These are phyloP conservation scores for Drosophila willistoni DNA, from an alignment of 1,140 invertebrate species.

Conservation along the genomic window DNA sequence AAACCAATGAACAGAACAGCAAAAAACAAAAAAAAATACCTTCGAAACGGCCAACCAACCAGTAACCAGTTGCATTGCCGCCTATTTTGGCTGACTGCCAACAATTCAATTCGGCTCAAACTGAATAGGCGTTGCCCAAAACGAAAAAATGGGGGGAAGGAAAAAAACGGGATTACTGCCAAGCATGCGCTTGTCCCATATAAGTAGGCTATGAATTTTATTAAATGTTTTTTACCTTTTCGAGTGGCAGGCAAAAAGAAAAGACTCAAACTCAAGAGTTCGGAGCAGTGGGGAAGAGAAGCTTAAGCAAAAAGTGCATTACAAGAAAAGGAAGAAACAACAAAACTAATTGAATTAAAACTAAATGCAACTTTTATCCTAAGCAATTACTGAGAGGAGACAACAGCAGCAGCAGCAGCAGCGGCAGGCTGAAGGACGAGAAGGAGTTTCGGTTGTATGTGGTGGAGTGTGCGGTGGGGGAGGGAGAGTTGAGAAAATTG, in stretches of 20 bases:
- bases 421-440: background rate
- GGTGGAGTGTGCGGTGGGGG: background rate
- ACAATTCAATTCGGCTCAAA: conserved; percentile 32
- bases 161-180: conserved; percentile 15
- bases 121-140: conserved; percentile 46
- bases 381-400: conserved; percentile 64
- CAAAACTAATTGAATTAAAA: conserved; percentile 78
- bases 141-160: background rate
- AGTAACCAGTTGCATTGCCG: conserved; percentile 56
- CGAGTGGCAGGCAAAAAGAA: background rate
- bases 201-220: conserved; percentile 58
- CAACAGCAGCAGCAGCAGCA: background rate
- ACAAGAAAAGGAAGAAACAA: conserved; percentile 35
- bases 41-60: conserved; percentile 1
- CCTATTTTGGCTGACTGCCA: conserved; percentile 57
- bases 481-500: background rate
- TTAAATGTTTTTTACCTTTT: conserved; percentile 25
- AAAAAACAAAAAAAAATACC: background rate
- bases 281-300: background rate
- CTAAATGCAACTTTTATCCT: conserved; percentile 79
- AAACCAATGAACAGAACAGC: background rate
- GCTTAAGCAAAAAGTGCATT: conserved; percentile 61
- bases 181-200: conserved; percentile 52
- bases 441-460: background rate
- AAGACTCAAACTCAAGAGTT: background rate